phyloP scores from a whole-genome alignment of 2,113 vertebrate genomes.

The Numida meleagris region DNA sequence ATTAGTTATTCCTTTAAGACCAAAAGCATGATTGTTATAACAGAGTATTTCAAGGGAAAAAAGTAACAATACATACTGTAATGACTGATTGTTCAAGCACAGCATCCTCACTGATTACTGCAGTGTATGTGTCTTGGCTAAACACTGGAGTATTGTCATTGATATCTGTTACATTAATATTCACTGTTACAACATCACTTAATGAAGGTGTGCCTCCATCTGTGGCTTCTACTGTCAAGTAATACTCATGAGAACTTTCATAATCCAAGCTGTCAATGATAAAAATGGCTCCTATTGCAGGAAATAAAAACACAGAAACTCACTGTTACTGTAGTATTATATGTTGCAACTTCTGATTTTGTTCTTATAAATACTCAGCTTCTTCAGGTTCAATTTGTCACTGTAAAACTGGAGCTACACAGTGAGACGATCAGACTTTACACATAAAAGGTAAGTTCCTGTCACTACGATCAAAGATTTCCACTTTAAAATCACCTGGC shows the following conservation, averaged over 20 bases:
- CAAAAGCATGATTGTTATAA: neutral
- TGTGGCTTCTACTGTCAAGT: conserved; percentile 92
- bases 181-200: conserved; percentile 92
- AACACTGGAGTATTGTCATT: conserved; percentile 94
- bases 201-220: conserved; percentile 91
- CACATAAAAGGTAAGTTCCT: neutral
- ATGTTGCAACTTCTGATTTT: neutral
- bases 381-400: neutral
- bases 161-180: conserved; percentile 93
- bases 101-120: conserved; percentile 91
- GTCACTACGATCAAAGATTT: neutral
- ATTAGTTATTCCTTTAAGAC: neutral
- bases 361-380: neutral
- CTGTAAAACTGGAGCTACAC: neutral
- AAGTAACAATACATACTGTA: conserved; percentile 72
- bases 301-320: neutral
- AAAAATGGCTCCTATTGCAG: conserved; percentile 87
- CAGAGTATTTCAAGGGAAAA: neutral
- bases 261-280: conserved; percentile 91
- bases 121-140: conserved; percentile 89
- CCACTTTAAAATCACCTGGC: neutral
- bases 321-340: neutral
- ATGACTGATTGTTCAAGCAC: conserved; percentile 87
- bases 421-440: neutral
- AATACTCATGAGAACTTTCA: conserved; percentile 92